Evolutionary conservation across 2,797 vertebrate species (phyloP).

Genomic region (Poeciliopsis infans): DNA sequence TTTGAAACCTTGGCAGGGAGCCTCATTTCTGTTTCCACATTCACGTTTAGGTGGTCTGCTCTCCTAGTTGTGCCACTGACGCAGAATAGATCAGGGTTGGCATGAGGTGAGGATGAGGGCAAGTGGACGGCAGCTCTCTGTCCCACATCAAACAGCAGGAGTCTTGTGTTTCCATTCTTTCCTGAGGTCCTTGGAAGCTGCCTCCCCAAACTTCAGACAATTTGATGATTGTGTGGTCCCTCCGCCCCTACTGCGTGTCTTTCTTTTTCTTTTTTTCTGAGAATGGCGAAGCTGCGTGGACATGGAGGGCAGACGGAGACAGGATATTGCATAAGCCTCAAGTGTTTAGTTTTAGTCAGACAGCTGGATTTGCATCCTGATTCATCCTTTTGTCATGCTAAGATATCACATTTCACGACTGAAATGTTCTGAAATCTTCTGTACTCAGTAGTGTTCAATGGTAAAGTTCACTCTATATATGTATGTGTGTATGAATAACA

Average conservation of each 20-base stretch:
- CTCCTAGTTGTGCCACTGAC: constrained; percentile 23
- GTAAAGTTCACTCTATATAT: background rate
- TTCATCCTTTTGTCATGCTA: constrained; percentile 15
- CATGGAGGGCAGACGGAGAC: constrained; percentile 63
- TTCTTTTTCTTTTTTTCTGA: constrained; percentile 24
- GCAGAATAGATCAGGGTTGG: constrained; percentile 37
- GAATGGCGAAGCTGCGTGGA: constrained; percentile 59
- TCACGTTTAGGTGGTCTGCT: constrained; percentile 1
- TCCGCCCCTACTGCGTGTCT: constrained; percentile 63
- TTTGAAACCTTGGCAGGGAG: background rate
- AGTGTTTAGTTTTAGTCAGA: constrained; percentile 62
- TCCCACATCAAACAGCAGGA: constrained; percentile 68
- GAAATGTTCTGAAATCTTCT: background rate
- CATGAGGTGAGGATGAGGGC: constrained; percentile 61
- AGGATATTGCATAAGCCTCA: constrained; percentile 76
- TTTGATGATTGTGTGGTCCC: constrained; percentile 74
- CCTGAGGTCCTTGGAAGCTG: constrained; percentile 56
- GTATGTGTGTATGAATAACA: background rate
- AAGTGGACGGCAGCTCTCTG: constrained; percentile 57
- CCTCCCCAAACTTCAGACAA: constrained; percentile 65
- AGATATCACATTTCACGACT: background rate
- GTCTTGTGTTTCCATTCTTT: constrained; percentile 71
- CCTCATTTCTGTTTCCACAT: background rate
- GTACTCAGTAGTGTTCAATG: background rate
- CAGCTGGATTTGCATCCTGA: constrained; percentile 58